phyloP scores from a whole-genome alignment of 2,797 vertebrate species.

The Phrynocephalus forsythii region DNA sequence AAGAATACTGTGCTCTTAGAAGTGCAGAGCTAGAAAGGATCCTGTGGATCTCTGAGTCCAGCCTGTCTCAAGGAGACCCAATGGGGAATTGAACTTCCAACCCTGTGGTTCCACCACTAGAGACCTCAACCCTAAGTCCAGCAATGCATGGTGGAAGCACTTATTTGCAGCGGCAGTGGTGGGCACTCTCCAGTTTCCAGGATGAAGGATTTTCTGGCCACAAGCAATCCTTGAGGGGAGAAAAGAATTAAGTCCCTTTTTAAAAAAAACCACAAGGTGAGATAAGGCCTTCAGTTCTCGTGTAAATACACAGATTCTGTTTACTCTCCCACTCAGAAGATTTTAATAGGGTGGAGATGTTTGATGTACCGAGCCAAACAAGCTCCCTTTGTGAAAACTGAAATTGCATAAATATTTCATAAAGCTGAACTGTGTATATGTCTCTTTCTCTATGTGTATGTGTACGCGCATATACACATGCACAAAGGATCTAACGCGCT shows the following conservation, averaged over 20 bases:
- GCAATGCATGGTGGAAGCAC: background rate
- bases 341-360: constrained; percentile 65
- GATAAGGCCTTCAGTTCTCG: constrained; percentile 69
- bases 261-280: constrained; percentile 37
- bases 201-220: constrained; percentile 40
- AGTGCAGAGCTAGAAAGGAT: no score
- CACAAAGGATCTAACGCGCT: constrained; percentile 7
- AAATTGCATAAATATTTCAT: constrained; percentile 80
- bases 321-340: constrained; percentile 70
- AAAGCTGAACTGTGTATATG: constrained; percentile 23
- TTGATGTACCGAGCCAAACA: constrained; percentile 76
- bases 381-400: constrained; percentile 66
- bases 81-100: no score
- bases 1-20: no score
- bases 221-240: constrained; percentile 17
- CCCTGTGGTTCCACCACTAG: no score
- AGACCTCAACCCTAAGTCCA: no score
- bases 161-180: background rate
- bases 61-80: no score
- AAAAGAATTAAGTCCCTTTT: constrained; percentile 68
- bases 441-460: background rate
- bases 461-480: background rate
- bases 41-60: no score
- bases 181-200: constrained; percentile 59
- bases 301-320: constrained; percentile 69